phyloP scores from a whole-genome alignment of 2,797 vertebrate genomes.

The Lerista edwardsae region DNA sequence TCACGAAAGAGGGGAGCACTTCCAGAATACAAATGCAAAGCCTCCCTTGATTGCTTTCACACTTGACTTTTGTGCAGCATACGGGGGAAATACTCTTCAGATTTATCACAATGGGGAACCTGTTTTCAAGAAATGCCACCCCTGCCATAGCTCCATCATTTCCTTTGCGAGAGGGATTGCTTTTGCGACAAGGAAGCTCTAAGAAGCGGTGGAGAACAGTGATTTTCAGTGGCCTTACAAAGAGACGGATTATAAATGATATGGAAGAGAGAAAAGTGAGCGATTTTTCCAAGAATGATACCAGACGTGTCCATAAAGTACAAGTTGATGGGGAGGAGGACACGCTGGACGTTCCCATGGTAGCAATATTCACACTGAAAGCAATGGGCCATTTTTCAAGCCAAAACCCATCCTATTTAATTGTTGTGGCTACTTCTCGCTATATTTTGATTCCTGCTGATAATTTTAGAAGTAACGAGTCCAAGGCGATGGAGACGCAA shows the following conservation, averaged over 20 bases:
- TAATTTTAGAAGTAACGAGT: constrained; percentile 37
- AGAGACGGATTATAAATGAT: constrained; percentile 63
- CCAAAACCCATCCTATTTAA: constrained; percentile 31
- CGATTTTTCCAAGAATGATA: constrained; percentile 55
- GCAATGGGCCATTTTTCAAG: constrained; percentile 60
- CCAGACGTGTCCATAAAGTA: constrained; percentile 60
- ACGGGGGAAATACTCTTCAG: constrained; percentile 25
- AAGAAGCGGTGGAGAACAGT: constrained; percentile 27
- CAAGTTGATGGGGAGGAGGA: constrained; percentile 64
- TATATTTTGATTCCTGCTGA: constrained; percentile 38
- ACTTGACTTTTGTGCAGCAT: constrained; percentile 37
- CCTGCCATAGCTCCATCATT: constrained; percentile 57
- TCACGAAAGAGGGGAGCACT: constrained; percentile 38
- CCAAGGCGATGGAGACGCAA: background rate
- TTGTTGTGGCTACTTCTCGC: constrained; percentile 30
- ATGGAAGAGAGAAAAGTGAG: constrained; percentile 57
- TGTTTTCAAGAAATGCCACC: constrained; percentile 57
- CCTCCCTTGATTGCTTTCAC: constrained; percentile 52
- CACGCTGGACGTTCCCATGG: constrained; percentile 53
- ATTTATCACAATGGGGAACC: constrained; percentile 48
- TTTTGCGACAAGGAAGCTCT: constrained; percentile 13
- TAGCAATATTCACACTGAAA: constrained; percentile 56
- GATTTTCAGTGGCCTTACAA: constrained; percentile 65
- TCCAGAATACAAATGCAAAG: constrained; percentile 51
- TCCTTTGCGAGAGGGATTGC: constrained; percentile 54